Evolutionary conservation across 2,797 vertebrate genomes (phyloP).

Genomic region (Streptopelia turtur): DNA sequence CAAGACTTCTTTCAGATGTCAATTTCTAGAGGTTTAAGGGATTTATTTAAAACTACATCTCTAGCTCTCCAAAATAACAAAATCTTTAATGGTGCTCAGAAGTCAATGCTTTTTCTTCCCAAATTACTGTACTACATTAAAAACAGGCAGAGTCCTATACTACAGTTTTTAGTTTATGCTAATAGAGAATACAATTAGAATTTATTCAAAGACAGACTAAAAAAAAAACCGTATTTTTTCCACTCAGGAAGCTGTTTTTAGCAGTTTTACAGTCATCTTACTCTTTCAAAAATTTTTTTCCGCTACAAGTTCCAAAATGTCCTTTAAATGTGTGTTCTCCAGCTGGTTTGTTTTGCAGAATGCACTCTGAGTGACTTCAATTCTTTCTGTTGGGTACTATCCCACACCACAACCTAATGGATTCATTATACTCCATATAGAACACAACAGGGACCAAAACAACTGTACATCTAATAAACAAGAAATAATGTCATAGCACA

Average conservation of each 20-base stretch:
- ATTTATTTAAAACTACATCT: not conserved
- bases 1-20: not conserved
- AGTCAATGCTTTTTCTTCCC: not conserved
- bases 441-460: not conserved
- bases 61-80: not conserved
- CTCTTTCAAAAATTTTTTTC: constrained; percentile 21
- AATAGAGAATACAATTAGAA: not conserved
- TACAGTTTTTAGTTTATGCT: not conserved
- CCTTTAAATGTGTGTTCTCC: not conserved
- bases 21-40: not conserved
- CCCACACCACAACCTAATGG: not conserved
- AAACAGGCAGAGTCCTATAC: not conserved
- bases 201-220: not conserved
- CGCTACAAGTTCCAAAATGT: not conserved
- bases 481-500: not conserved
- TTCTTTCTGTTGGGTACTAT: rapidly evolving
- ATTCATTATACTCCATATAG: rapidly evolving
- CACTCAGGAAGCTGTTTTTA: not conserved
- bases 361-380: not conserved
- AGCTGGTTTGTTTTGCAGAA: not conserved
- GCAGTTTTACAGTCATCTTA: not conserved
- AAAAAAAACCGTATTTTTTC: not conserved
- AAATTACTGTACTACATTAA: not conserved
- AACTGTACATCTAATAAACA: not conserved
- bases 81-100: not conserved